These are phyloP conservation scores for Dromius quadrimaculatus DNA, from an alignment of 2,888 invertebrate species.

Conservation along the genomic window DNA sequence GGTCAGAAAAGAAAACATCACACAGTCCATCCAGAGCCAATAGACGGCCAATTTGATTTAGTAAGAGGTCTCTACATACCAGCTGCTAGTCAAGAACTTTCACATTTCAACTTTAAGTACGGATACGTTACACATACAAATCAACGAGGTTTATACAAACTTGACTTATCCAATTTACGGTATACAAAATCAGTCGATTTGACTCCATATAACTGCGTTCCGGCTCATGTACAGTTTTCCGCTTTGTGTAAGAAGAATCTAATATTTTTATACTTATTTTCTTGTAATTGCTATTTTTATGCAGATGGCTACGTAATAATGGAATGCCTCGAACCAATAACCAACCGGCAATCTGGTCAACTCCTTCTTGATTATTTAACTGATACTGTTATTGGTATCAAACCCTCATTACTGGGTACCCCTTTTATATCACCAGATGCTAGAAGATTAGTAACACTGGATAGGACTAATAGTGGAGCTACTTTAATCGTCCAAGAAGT, in stretches of 20 bases:
- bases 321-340: conserved; percentile 77
- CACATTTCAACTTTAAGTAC: conserved; percentile 73
- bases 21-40: conserved; percentile 79
- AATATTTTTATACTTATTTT: conserved; percentile 1
- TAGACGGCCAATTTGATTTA: conserved; percentile 81
- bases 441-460: conserved; percentile 76
- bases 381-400: conserved; percentile 76
- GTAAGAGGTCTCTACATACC: conserved; percentile 76
- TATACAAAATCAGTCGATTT: conserved; percentile 80
- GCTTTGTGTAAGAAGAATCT: conserved; percentile 74
- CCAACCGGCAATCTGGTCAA: conserved; percentile 74
- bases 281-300: conserved; percentile 54
- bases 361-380: conserved; percentile 79
- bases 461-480: conserved; percentile 70
- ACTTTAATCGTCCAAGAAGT: conserved; percentile 76
- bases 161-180: conserved; percentile 78
- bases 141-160: conserved; percentile 79
- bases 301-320: conserved; percentile 79
- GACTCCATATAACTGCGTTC: conserved; percentile 79
- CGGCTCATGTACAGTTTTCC: conserved; percentile 76
- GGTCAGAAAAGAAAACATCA: conserved; percentile 79
- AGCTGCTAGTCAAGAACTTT: conserved; percentile 69
- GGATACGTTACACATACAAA: conserved; percentile 81
- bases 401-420: conserved; percentile 73
- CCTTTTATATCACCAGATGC: conserved; percentile 80